phyloP scores from a whole-genome alignment of 2,113 vertebrate species.

The Pyrgilauda ruficollis region DNA sequence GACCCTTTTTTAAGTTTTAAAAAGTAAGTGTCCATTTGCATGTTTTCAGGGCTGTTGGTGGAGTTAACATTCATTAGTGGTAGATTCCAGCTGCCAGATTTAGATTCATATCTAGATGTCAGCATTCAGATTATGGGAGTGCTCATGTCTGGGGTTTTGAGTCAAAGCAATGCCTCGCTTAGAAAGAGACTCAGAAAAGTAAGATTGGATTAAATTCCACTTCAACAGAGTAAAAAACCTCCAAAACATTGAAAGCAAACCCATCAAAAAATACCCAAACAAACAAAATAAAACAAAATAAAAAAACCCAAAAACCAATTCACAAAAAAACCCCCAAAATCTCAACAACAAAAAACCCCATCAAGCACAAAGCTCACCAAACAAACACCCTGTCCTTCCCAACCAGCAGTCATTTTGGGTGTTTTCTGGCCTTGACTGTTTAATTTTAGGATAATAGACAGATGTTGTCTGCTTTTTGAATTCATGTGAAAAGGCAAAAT shows the following conservation, averaged over 20 bases:
- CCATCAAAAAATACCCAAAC: neutral
- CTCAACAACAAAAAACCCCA: neutral
- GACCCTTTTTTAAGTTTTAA: neutral
- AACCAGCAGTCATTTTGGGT: neutral
- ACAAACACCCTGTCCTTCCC: accelerated
- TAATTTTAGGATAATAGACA: neutral
- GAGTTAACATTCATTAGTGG: neutral
- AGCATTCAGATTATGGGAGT: conserved; percentile 4
- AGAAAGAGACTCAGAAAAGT: neutral
- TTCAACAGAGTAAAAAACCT: neutral
- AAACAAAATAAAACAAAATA: neutral
- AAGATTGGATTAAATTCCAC: neutral
- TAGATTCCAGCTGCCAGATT: conserved; percentile 30
- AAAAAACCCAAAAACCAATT: neutral
- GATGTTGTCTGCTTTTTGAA: neutral
- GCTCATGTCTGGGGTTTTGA: neutral
- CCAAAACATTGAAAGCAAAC: neutral
- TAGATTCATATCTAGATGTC: neutral
- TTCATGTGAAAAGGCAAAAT: neutral
- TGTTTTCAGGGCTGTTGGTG: conserved; percentile 11
- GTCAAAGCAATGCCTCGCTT: neutral
- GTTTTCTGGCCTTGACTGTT: neutral
- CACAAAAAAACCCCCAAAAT: neutral
- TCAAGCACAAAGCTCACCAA: neutral
- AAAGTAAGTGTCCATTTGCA: neutral